Evolutionary conservation across 2,113 vertebrate species (phyloP).

Genomic region (Irena cyanogastra): DNA sequence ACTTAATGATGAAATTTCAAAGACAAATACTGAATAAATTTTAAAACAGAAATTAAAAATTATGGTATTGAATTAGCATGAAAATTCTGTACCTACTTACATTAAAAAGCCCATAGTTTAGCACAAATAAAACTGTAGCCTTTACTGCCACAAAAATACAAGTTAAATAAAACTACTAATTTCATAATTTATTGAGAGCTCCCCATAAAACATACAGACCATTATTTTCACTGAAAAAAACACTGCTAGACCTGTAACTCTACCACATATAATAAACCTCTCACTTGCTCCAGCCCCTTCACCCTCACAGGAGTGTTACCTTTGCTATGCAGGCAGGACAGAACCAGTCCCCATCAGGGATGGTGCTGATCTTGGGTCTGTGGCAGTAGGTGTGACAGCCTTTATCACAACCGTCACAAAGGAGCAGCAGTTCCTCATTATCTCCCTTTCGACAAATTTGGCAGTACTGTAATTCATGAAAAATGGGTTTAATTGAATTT

Average conservation of each 20-base stretch:
- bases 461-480: slow-evolving; percentile 85
- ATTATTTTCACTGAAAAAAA: background rate
- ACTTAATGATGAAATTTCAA: background rate
- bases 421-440: slow-evolving; percentile 94
- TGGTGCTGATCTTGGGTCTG: slow-evolving; percentile 93
- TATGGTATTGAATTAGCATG: background rate
- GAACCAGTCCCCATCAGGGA: slow-evolving; percentile 98
- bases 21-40: background rate
- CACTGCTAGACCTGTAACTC: background rate
- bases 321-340: slow-evolving; percentile 98
- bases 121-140: background rate
- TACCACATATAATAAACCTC: background rate
- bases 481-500: background rate
- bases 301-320: slow-evolving; percentile 70
- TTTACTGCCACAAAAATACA: background rate
- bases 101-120: background rate
- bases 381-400: slow-evolving; percentile 99
- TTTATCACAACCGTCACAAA: slow-evolving; percentile 98
- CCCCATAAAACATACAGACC: background rate
- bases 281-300: background rate
- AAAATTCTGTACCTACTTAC: background rate
- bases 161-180: background rate
- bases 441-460: slow-evolving; percentile 97
- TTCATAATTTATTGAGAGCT: background rate
- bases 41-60: background rate